phyloP scores from a whole-genome alignment of 2,888 invertebrate genomes.

The Dicroscelio sp. region DNA sequence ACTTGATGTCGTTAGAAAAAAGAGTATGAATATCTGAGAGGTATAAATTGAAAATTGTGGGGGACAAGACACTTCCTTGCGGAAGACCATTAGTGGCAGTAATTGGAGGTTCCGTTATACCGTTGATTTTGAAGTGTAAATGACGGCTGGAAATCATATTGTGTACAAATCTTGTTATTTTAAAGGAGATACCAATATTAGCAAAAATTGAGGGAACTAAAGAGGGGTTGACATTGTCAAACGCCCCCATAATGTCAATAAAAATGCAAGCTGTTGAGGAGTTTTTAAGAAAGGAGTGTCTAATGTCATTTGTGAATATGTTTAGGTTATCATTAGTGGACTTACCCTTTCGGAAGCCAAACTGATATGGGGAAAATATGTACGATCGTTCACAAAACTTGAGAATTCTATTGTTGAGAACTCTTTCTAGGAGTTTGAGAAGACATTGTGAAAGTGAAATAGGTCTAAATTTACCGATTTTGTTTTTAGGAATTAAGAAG shows the following conservation, averaged over 20 bases:
- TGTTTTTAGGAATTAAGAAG: slow-evolving; percentile 16
- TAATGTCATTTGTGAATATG: slow-evolving; percentile 9
- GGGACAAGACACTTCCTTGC: slow-evolving; percentile 37
- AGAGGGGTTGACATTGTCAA: slow-evolving; percentile 24
- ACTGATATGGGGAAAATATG: background rate
- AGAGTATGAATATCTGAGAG: background rate
- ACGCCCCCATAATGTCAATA: slow-evolving; percentile 18
- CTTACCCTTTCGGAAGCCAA: slow-evolving; percentile 23
- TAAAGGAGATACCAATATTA: background rate
- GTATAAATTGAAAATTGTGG: slow-evolving; percentile 31
- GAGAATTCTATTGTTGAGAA: slow-evolving; percentile 1
- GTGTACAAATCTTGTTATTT: slow-evolving; percentile 6
- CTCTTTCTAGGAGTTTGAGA: slow-evolving; percentile 30
- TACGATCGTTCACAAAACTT: background rate
- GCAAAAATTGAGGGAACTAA: background rate
- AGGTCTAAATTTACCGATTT: slow-evolving; percentile 31
- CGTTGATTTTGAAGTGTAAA: slow-evolving; percentile 30
- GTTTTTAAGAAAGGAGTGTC: background rate
- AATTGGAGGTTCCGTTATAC: background rate
- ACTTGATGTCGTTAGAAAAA: background rate
- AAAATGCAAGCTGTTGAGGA: background rate
- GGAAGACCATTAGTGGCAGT: slow-evolving; percentile 29
- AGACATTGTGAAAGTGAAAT: slow-evolving; percentile 19
- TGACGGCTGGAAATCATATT: slow-evolving; percentile 1
- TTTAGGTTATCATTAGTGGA: background rate